Conservation (phyloP, 2,113 vertebrate genomes). For the Euleptes europaea region DNA sequence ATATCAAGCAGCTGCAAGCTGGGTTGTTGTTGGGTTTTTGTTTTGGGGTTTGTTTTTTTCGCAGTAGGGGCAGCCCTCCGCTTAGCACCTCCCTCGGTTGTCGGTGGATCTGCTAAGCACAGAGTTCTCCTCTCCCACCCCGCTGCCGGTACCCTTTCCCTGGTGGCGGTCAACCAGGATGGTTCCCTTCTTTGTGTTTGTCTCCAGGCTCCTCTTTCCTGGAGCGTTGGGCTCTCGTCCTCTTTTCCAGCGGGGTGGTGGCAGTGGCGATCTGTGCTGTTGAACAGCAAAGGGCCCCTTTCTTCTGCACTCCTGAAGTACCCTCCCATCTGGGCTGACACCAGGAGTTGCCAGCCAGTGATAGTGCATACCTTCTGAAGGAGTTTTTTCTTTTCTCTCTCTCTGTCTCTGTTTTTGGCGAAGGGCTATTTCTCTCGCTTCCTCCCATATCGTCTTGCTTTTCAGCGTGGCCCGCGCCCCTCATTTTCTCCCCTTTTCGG, state of each 20-base stretch:
- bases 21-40: too few species aligned
- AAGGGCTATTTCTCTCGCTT: not conserved
- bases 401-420: not conserved
- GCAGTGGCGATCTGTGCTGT: not conserved
- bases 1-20: not conserved
- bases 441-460: not conserved
- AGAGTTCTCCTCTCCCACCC: not conserved
- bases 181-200: too few species aligned
- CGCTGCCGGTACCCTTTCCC: conserved; percentile 2
- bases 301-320: too few species aligned
- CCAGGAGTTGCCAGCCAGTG: not conserved
- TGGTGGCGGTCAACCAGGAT: not conserved
- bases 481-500: not conserved
- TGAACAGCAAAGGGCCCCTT: not conserved
- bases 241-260: not conserved
- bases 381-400: too few species aligned
- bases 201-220: not conserved
- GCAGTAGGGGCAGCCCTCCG: too few species aligned
- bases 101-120: not conserved
- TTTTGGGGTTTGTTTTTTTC: too few species aligned
- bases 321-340: not conserved
- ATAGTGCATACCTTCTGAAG: not conserved
- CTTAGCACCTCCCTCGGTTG: not conserved
- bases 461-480: not conserved
- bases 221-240: not conserved